These are phyloP conservation scores for Alethe castanea DNA, from an alignment of 2,113 vertebrate genomes.

Conservation along the genomic window DNA sequence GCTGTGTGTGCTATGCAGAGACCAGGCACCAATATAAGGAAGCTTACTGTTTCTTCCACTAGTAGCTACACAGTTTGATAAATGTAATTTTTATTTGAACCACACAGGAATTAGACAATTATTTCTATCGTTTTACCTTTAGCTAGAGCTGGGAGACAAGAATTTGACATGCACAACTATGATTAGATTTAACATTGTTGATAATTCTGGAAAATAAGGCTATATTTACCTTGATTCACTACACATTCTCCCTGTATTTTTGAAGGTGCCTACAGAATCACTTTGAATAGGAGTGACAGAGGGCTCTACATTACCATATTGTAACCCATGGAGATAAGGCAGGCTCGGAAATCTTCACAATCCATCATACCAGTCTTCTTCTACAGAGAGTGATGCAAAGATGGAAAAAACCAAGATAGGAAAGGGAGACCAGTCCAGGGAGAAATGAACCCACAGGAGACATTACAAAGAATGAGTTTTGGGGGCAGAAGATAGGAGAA, in stretches of 20 bases:
- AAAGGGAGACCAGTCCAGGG: conserved; percentile 41
- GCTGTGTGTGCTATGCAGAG: not conserved
- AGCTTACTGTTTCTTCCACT: not conserved
- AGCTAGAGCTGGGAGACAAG: not conserved
- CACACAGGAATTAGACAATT: not conserved
- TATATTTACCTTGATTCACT: conserved; percentile 43
- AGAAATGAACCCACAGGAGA: conserved; percentile 49
- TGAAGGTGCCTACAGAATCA: conserved; percentile 31
- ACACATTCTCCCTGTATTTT: not conserved
- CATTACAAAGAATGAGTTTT: conserved; percentile 15
- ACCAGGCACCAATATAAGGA: not conserved
- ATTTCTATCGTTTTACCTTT: not conserved
- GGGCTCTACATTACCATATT: conserved; percentile 85
- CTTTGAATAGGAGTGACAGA: conserved; percentile 46
- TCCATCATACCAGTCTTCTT: conserved; percentile 99
- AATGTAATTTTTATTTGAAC: not conserved
- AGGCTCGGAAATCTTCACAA: conserved; percentile 98
- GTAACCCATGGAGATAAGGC: conserved; percentile 99
- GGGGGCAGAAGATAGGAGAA: not conserved
- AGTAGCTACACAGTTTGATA: not conserved
- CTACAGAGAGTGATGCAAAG: conserved; percentile 77
- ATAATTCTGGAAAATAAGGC: not conserved
- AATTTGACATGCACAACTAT: not conserved
- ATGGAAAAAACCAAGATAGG: conserved; percentile 64
- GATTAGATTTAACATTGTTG: not conserved